Conservation (phyloP, 2,113 vertebrate species). For the Rafetus swinhoei region DNA sequence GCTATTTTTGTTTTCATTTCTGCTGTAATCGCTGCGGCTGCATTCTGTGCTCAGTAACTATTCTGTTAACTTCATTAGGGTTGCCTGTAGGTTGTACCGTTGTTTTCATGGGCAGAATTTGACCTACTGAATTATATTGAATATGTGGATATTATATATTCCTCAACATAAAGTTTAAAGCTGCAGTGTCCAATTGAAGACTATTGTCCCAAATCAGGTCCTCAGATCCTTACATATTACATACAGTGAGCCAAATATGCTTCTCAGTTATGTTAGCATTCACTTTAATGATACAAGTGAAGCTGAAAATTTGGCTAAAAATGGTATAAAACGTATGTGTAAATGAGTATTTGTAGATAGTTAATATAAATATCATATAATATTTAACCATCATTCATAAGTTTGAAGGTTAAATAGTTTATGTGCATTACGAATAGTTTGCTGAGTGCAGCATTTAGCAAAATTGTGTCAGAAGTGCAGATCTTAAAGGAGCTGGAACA, state of each 20-base stretch:
- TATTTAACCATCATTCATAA: neutral
- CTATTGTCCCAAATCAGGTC: neutral
- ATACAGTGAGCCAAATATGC: neutral
- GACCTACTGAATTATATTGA: neutral
- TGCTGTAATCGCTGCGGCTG: neutral
- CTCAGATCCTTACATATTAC: neutral
- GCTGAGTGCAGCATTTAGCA: neutral
- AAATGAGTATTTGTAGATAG: neutral
- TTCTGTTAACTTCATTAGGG: neutral
- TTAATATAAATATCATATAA: neutral
- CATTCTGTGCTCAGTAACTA: neutral
- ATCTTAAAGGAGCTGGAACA: neutral
- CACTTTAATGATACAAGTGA: neutral
- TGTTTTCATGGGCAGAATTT: neutral
- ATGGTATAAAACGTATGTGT: neutral
- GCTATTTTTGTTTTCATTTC: neutral
- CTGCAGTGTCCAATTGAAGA: neutral
- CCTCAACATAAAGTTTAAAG: neutral
- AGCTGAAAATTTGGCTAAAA: neutral
- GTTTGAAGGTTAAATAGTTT: neutral
- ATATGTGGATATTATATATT: neutral
- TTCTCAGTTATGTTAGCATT: neutral
- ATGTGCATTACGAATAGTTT: neutral
- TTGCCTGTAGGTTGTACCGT: neutral
- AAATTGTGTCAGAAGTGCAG: neutral